Percentiles rank a stretch among this genome's conserved stretches.
phyloP scores from a whole-genome alignment of 2,888 invertebrate species.

The Harmothoe impar region DNA sequence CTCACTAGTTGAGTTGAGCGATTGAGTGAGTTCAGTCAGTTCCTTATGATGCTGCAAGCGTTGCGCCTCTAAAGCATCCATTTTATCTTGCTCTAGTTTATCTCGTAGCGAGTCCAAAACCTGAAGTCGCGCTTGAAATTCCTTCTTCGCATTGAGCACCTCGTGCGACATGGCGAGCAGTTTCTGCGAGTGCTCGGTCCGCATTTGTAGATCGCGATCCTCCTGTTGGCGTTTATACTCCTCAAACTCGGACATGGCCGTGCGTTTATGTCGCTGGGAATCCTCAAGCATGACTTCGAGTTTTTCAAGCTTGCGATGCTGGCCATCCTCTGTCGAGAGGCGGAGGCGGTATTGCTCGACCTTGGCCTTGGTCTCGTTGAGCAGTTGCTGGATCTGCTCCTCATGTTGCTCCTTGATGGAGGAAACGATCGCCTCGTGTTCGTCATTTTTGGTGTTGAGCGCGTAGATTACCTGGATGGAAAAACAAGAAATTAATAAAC shows the following conservation, averaged over 20 bases:
- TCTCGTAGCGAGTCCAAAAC: constrained; percentile 76
- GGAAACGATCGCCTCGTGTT: constrained; percentile 81
- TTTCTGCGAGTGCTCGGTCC: constrained; percentile 77
- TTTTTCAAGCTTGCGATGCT: constrained; percentile 73
- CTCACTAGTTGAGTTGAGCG: constrained; percentile 68
- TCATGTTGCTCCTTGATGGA: constrained; percentile 81
- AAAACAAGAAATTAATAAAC: constrained; percentile 49
- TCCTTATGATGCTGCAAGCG: constrained; percentile 76
- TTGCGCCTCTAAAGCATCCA: constrained; percentile 75
- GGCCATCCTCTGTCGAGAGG: constrained; percentile 74
- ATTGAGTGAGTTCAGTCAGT: constrained; percentile 74
- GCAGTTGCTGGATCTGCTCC: constrained; percentile 80
- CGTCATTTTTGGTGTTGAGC: constrained; percentile 83
- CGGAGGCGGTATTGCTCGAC: constrained; percentile 75
- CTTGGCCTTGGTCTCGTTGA: constrained; percentile 80
- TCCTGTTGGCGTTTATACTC: constrained; percentile 75
- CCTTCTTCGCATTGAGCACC: constrained; percentile 77
- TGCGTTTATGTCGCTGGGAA: constrained; percentile 75
- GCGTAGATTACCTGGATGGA: constrained; percentile 83
- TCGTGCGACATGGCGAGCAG: constrained; percentile 79
- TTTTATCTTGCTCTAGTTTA: constrained; percentile 76
- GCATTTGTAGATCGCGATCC: constrained; percentile 75
- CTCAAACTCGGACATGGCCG: constrained; percentile 76
- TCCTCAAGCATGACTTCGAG: constrained; percentile 76
- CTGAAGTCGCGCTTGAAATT: constrained; percentile 79